phyloP scores from a whole-genome alignment of 1,140 invertebrate genomes.

The Drosophila teissieri region DNA sequence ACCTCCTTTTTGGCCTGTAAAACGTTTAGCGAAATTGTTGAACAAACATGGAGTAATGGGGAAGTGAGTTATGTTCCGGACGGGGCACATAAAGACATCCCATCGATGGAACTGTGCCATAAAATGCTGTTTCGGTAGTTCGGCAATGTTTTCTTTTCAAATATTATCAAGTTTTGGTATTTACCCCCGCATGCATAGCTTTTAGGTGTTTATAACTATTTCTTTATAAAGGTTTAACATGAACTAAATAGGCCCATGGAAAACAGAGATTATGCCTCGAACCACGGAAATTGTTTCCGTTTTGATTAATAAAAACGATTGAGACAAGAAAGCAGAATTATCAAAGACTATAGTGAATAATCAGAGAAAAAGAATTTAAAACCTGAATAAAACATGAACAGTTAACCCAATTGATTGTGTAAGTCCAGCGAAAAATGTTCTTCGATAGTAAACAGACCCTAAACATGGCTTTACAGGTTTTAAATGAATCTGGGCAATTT shows the following conservation, averaged over 20 bases:
- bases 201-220: no score
- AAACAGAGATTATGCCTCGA: background rate
- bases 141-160: conserved; percentile 16
- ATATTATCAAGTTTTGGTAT: conserved; percentile 12
- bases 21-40: conserved; percentile 51
- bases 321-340: background rate
- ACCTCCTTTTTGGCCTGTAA: conserved; percentile 22
- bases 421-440: background rate
- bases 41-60: conserved; percentile 36
- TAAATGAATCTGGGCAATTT: conserved; percentile 1
- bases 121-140: conserved; percentile 5
- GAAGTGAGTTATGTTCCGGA: conserved; percentile 15
- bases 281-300: background rate
- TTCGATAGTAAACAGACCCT: conserved; percentile 16
- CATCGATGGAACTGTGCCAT: conserved; percentile 3
- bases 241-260: background rate
- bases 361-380: background rate
- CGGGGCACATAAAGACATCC: conserved; percentile 5
- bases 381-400: conserved; percentile 15
- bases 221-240: background rate
- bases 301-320: background rate
- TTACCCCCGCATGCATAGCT: no score
- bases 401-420: background rate
- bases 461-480: conserved; percentile 17
- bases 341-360: background rate